Evolutionary conservation across 2,797 vertebrate genomes (phyloP).

Genomic region (Galagoides demidoff): DNA sequence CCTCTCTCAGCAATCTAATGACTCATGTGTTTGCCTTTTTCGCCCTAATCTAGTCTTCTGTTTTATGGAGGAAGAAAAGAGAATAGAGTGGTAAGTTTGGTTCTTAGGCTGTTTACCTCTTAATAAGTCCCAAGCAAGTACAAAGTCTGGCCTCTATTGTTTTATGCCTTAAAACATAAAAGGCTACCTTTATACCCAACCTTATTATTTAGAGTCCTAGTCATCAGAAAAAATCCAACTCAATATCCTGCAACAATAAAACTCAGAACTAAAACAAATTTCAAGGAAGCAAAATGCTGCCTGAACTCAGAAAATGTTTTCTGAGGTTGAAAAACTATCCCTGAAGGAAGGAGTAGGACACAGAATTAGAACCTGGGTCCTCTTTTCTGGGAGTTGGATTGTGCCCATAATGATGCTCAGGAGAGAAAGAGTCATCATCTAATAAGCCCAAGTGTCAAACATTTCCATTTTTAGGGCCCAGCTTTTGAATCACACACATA

Average conservation of each 20-base stretch:
- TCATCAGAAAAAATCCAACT: constrained; percentile 37
- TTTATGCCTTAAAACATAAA: background rate
- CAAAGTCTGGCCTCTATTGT: background rate
- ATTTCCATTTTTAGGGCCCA: background rate
- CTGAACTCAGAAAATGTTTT: constrained; percentile 35
- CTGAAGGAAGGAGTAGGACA: background rate
- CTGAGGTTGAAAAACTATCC: background rate
- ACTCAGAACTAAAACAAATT: constrained; percentile 39
- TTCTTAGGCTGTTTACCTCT: background rate
- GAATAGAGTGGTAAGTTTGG: background rate
- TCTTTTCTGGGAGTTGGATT: background rate
- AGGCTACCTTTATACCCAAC: background rate
- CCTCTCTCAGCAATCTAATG: background rate
- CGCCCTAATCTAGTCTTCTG: background rate
- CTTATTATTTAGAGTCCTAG: background rate
- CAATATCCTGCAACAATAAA: background rate
- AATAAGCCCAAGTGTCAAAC: background rate
- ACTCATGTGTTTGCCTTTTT: background rate
- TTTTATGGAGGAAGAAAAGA: background rate
- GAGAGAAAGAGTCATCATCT: background rate
- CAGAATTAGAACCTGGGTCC: background rate
- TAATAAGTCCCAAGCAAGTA: background rate
- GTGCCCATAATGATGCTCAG: background rate
- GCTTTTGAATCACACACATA: background rate
- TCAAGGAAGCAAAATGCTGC: constrained; percentile 20